Percentiles rank a stretch among this genome's conserved stretches.
These are phyloP conservation scores for Galeopsomyia nigrocyanea DNA, from an alignment of 2,888 invertebrate species.

Conservation along the genomic window DNA sequence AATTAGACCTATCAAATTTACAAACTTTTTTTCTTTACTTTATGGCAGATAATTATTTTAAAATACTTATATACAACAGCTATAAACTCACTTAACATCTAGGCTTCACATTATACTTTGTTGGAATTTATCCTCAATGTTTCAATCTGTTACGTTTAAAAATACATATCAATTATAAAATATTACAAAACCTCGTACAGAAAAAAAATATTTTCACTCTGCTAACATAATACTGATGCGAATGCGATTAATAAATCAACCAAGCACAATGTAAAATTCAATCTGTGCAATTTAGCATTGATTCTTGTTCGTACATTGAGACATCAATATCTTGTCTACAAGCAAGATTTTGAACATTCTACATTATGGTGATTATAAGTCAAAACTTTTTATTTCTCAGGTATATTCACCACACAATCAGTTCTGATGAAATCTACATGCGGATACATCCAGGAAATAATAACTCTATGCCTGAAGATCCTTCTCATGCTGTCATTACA, in stretches of 20 bases:
- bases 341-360: neutral
- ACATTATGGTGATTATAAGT: no score
- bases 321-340: neutral
- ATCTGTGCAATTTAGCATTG: no score
- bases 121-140: neutral
- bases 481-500: conserved; percentile 78
- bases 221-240: no score
- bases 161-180: no score
- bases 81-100: no score
- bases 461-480: conserved; percentile 76
- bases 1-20: conserved; percentile 53
- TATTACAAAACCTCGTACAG: no score
- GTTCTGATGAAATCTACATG: conserved; percentile 79
- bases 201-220: no score
- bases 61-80: neutral
- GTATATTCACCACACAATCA: conserved; percentile 78
- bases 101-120: neutral
- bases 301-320: no score
- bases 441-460: conserved; percentile 78
- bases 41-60: neutral
- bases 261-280: no score
- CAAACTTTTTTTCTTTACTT: conserved; percentile 20
- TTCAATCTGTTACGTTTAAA: no score
- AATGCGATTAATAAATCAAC: no score
- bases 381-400: conserved; percentile 67